Base-by-base conservation (phyloP, 2,888 invertebrate species). In the Drosophila yooni region DNA sequence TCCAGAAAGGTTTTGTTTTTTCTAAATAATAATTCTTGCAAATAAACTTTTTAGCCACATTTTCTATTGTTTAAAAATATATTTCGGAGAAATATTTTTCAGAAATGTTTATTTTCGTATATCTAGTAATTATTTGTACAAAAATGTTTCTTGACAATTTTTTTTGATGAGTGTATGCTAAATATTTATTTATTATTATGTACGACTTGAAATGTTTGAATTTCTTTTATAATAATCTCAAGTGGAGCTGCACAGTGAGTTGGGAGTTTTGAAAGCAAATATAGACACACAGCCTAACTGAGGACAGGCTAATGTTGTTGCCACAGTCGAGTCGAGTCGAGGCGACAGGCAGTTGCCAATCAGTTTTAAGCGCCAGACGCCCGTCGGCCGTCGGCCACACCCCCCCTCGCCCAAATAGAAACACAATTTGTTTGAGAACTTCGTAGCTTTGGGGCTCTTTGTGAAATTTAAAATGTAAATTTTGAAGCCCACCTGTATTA, bases 391-490 rank as follows among this genome's bases (percentile, higher is more conserved):
- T 21, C 21, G 21, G 21, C 21, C 21, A 21, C 21, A 21, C 21
- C 21, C 34, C 53, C 10, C 13, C 56, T n/a, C 11, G 7, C 11
- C 3, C 21, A 27, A 68, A 51, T 56, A 52, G 31, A 21, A 13
- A 58, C 54, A 40, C 29, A 50, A 34, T 59, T 56, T 65, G 36
- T 18, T 53, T 29, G 13, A 13, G 18, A 25, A 68, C 43, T 60
- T 54, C 21, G 31, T 38, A 27, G 15, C 21, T 62, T 46, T 61
- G 21, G 27, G 13, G 29, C 21, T 29, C 34, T 40, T n/a, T 21
- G 15, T 11, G 48, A 40, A 51, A 43, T 57, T 75, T 75, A 33
- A 62, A 76, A 65, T 65, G 60, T 43, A 31, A 54, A 46, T 34
- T 13, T 46, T 7, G 11, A 50, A 53, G 40, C 46, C 15, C 56